phyloP scores from a whole-genome alignment of 2,113 vertebrate species.

The Elephantulus edwardii region DNA sequence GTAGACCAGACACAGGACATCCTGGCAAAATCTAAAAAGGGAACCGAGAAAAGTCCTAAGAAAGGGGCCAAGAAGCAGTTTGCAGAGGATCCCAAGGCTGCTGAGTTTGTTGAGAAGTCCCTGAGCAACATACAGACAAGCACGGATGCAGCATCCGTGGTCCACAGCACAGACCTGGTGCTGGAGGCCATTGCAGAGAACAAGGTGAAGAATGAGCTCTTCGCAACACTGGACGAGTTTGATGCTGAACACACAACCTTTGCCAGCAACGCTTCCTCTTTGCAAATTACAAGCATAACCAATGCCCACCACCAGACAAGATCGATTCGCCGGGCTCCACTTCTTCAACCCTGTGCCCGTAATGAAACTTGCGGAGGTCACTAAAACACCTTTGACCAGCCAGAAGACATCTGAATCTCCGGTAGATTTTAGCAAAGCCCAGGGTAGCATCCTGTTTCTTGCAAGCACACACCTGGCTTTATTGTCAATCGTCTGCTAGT shows the following conservation, averaged over 20 bases:
- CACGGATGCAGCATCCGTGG: constrained; percentile 88
- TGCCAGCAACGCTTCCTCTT: constrained; percentile 97
- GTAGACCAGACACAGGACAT: constrained; percentile 96
- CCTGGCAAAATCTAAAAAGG: constrained; percentile 90
- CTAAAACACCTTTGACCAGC: too few species aligned
- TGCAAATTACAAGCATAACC: constrained; percentile 92
- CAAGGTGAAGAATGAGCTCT: constrained; percentile 91
- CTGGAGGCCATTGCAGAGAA: constrained; percentile 98
- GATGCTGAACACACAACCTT: constrained; percentile 94
- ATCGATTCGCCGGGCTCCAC: constrained; percentile 95
- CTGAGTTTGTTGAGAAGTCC: constrained; percentile 90
- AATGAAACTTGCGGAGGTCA: constrained; percentile 98
- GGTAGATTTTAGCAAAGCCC: too few species aligned
- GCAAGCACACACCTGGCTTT: too few species aligned
- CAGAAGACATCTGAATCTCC: too few species aligned
- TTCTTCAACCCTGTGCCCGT: constrained; percentile 98
- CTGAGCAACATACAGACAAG: constrained; percentile 88
- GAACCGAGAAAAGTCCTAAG: constrained; percentile 93
- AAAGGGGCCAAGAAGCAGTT: constrained; percentile 96
- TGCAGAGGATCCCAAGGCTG: constrained; percentile 93
- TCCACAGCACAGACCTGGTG: constrained; percentile 91
- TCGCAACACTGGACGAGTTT: constrained; percentile 92
- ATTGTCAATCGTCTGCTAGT: too few species aligned
- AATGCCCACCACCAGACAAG: constrained; percentile 92
- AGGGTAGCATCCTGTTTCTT: too few species aligned